phyloP scores from a whole-genome alignment of 2,797 vertebrate genomes.

The Neoniphon sammara region DNA sequence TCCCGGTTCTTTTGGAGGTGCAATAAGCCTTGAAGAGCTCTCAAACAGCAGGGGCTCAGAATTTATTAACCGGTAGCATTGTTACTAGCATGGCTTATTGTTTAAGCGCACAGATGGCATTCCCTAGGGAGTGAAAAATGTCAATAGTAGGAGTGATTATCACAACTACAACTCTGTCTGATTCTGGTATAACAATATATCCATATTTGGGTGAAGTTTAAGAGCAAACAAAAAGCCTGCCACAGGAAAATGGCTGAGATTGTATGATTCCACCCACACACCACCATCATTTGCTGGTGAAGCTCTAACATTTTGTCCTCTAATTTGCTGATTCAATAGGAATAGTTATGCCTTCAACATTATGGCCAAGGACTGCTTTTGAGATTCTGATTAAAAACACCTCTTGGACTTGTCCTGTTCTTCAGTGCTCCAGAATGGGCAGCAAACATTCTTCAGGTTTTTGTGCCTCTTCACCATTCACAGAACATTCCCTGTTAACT shows the following conservation, averaged over 20 bases:
- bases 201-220: conserved; percentile 22
- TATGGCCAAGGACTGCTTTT: conserved; percentile 39
- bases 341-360: conserved; percentile 60
- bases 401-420: conserved; percentile 22
- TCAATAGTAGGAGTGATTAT: conserved; percentile 56
- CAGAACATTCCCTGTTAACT: conserved; percentile 31
- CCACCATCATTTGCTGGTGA: conserved; percentile 83
- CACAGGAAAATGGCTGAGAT: conserved; percentile 47
- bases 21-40: conserved; percentile 47
- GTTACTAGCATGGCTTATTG: conserved; percentile 15
- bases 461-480: neutral
- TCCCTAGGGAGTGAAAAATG: conserved; percentile 22
- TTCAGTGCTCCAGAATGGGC: neutral
- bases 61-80: conserved; percentile 10
- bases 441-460: neutral
- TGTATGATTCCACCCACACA: conserved; percentile 59
- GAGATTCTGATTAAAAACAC: conserved; percentile 29
- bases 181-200: conserved; percentile 37
- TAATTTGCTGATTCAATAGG: conserved; percentile 86
- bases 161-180: conserved; percentile 36
- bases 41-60: conserved; percentile 41
- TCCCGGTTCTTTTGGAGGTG: conserved; percentile 40
- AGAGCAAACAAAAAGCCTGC: conserved; percentile 45
- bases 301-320: conserved; percentile 80
- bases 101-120: conserved; percentile 34